Conservation (phyloP, 2,888 invertebrate species). For the Drosophila hawaiiensis region DNA sequence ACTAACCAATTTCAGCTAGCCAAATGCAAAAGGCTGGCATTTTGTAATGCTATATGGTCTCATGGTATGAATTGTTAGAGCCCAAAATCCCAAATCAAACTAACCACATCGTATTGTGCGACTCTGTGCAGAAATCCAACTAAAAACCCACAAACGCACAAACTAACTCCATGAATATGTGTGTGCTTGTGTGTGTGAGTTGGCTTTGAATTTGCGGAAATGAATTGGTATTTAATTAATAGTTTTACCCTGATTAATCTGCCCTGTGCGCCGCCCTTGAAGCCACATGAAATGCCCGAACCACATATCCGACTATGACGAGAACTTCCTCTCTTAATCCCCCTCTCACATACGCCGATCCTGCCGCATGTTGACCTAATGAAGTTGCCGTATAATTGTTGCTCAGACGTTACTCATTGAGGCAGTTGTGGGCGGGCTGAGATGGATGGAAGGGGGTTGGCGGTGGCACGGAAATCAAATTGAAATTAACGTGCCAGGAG, state of each 20-base stretch:
- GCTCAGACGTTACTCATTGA: constrained; percentile 65
- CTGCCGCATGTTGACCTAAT: constrained; percentile 83
- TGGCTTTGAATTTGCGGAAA: constrained; percentile 81
- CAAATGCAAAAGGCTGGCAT: constrained; percentile 9
- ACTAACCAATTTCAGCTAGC: constrained; percentile 40
- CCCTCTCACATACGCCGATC: not conserved
- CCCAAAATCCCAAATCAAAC: constrained; percentile 63
- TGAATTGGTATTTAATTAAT: constrained; percentile 85
- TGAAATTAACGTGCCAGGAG: constrained; percentile 82
- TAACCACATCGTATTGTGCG: constrained; percentile 59
- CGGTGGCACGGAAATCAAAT: constrained; percentile 82
- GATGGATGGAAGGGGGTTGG: constrained; percentile 2
- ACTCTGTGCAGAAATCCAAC: constrained; percentile 47
- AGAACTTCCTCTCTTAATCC: constrained; percentile 15
- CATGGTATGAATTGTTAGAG: constrained; percentile 31
- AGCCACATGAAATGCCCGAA: constrained; percentile 35
- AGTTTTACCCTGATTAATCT: constrained; percentile 85
- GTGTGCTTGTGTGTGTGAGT: constrained; percentile 41
- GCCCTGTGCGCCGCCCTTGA: constrained; percentile 65
- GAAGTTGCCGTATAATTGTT: constrained; percentile 83
- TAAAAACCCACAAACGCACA: constrained; percentile 45
- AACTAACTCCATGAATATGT: constrained; percentile 1
- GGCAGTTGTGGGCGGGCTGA: constrained; percentile 21
- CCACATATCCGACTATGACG: constrained; percentile 36
- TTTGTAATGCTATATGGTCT: constrained; percentile 23